Base-by-base conservation (phyloP, 2,888 invertebrate genomes). In the Chaitophorus viminalis region DNA sequence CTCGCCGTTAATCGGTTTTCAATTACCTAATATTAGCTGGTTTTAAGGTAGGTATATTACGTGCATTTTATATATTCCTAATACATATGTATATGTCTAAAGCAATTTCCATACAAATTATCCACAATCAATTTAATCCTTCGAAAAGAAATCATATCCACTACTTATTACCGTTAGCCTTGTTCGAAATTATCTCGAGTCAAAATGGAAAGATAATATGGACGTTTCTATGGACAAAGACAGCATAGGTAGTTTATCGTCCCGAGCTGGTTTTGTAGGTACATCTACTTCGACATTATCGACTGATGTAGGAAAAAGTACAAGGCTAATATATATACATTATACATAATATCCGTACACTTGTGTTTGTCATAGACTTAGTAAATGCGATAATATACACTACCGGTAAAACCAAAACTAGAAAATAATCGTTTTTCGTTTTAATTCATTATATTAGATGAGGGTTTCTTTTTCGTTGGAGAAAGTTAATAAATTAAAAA, bases 401-500 rank as follows among this genome's bases (percentile, higher is more conserved):
- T 68, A 72, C 52, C 29, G 18, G 54, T 60, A 82, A 74, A 82
- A 36, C 29, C 54, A 29, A 81, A 68, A 81, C 68, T 25, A 29
- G 75, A 83, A 83, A 83, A 75, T 11, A 83, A 75, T 75, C 75
- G 75, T 65, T 39, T 75, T 31, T 29, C 14, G 60, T 74, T 52
- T 46, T 46, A 82, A 52, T 70, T 70, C 17, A 14, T 70, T 29
- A 1, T 70, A 70, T 8, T 60, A 25, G 83, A 75, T 14, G 46
- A 14, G 14, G 14, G 14, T 46, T 46, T 46, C 11, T 46, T 46
- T 46, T 46, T 46, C 46, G 46, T 46, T 11, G 46, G 83, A 83
- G 46, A 46, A 75, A 83, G 83, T 83, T 39, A 46, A 75, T 83
- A 83, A 75, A 75, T 83, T 75, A 29, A 82, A 46, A 82, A 74